These are phyloP conservation scores for Mayetiola destructor DNA, from an alignment of 2,888 invertebrate genomes.

Conservation along the genomic window DNA sequence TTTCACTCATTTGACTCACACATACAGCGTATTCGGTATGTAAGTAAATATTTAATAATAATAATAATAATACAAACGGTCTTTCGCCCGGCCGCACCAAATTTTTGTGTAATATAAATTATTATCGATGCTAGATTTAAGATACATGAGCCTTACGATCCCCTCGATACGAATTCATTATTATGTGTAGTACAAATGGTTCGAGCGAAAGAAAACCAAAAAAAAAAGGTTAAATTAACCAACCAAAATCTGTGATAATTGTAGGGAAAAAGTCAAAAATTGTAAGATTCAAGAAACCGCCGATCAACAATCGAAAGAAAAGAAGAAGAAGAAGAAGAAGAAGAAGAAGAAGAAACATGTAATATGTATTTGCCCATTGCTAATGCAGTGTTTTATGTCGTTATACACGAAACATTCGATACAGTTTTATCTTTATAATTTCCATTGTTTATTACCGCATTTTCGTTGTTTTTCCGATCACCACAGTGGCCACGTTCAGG, in stretches of 20 bases:
- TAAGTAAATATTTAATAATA: too few species aligned
- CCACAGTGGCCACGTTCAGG: slow-evolving; percentile 97
- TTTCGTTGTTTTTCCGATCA: slow-evolving; percentile 18
- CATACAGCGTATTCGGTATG: too few species aligned
- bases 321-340: not conserved
- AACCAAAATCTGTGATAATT: not conserved
- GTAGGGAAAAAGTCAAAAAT: too few species aligned
- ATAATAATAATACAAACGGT: too few species aligned
- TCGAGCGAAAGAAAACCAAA: too few species aligned
- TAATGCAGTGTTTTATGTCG: slow-evolving; percentile 7
- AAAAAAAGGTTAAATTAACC: not conserved
- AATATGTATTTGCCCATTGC: not conserved
- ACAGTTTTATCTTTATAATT: slow-evolving; percentile 14
- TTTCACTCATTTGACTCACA: too few species aligned
- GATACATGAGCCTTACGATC: too few species aligned
- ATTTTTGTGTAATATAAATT: too few species aligned
- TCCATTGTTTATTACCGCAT: slow-evolving; percentile 14
- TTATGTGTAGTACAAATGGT: too few species aligned
- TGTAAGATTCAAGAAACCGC: not conserved
- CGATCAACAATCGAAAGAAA: not conserved
- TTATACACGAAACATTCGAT: slow-evolving; percentile 1
- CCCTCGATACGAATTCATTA: too few species aligned
- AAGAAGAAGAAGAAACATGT: not conserved
- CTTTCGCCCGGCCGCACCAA: too few species aligned
- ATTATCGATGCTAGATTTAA: too few species aligned